Conservation (phyloP, 2,113 vertebrate genomes). For the Mastomys natalensis region DNA sequence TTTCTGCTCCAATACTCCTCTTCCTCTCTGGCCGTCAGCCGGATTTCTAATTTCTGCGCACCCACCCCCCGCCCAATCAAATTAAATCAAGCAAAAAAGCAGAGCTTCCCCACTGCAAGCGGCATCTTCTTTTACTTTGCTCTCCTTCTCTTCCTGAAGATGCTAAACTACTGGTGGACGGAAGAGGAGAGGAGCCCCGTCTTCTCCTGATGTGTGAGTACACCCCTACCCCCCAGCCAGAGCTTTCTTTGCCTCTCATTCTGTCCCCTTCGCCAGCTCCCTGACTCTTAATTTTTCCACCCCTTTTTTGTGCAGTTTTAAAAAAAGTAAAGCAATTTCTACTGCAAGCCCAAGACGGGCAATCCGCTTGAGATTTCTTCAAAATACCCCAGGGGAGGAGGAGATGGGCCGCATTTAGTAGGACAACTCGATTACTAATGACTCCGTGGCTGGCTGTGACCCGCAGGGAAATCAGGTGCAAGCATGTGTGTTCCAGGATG, state of each 20-base stretch:
- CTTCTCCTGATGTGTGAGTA: slow-evolving; percentile 85
- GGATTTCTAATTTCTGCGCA: slow-evolving; percentile 41
- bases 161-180: slow-evolving; percentile 75
- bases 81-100: slow-evolving; percentile 56
- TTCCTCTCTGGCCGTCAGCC: neutral
- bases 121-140: slow-evolving; percentile 53
- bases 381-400: neutral
- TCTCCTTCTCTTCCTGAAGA: slow-evolving; percentile 72
- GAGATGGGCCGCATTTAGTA: slow-evolving; percentile 60
- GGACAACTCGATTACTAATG: slow-evolving; percentile 6
- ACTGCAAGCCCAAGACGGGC: neutral
- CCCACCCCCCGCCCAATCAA: neutral
- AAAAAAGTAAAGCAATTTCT: slow-evolving; percentile 53
- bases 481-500: neutral
- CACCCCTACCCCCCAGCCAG: neutral
- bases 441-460: slow-evolving; percentile 41
- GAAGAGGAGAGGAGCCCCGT: slow-evolving; percentile 69
- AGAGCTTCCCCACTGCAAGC: neutral
- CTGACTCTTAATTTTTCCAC: slow-evolving; percentile 51
- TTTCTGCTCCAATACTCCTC: neutral
- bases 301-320: slow-evolving; percentile 55
- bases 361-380: neutral
- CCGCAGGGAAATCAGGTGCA: slow-evolving; percentile 65
- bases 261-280: neutral
- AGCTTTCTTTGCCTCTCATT: neutral